Conservation (phyloP, 1,140 invertebrate species). For the Dolichoris vasculosae region DNA sequence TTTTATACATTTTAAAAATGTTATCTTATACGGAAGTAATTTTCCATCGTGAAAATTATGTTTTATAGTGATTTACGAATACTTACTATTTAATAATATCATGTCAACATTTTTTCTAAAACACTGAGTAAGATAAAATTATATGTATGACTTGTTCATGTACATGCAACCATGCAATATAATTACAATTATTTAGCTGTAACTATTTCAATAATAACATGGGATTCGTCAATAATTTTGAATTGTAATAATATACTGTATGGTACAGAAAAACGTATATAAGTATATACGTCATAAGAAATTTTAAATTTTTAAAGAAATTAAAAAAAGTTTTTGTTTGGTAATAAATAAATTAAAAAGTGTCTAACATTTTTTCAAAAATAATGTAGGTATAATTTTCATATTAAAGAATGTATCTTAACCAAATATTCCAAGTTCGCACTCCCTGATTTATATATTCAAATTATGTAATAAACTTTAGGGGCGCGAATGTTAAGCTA, state of each 20-base stretch:
- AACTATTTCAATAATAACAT: background rate
- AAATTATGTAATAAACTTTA: slow-evolving; percentile 46
- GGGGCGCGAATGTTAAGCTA: slow-evolving; percentile 26
- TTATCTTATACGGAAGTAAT: background rate
- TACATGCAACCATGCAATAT: background rate
- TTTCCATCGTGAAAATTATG: background rate
- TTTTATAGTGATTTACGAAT: background rate
- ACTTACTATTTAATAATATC: background rate
- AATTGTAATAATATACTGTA: background rate
- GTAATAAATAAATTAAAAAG: slow-evolving; percentile 22
- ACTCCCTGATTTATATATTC: slow-evolving; percentile 16
- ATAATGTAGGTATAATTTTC: slow-evolving; percentile 14
- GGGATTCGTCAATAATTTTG: background rate
- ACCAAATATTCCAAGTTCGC: slow-evolving; percentile 43
- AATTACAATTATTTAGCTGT: background rate
- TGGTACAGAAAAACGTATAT: background rate
- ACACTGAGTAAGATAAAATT: background rate
- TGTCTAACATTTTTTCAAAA: background rate
- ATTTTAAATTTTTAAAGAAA: background rate
- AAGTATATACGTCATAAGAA: background rate
- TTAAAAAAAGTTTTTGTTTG: background rate
- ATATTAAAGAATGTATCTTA: slow-evolving; percentile 37
- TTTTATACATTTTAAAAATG: background rate
- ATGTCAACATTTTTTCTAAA: background rate
- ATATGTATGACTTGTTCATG: background rate